Conservation (phyloP, 2,113 vertebrate species). For the Leucopsar rothschildi region DNA sequence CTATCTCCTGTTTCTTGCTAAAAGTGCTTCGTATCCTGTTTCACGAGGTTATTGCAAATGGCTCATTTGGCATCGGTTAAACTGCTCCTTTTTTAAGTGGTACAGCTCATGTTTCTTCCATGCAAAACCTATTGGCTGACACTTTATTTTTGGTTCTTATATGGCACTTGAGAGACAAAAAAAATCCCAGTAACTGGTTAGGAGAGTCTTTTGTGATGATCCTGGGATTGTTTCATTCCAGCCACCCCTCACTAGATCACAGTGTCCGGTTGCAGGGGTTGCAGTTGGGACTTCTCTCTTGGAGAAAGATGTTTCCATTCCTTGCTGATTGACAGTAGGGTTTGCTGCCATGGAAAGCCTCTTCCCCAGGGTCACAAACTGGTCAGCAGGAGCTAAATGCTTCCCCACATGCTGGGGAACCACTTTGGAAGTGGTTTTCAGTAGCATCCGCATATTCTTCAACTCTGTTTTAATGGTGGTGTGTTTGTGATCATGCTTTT, state of each 20-base stretch:
- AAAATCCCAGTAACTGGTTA: background rate
- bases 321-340: background rate
- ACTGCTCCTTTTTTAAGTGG: background rate
- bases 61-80: background rate
- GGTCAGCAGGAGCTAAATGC: background rate
- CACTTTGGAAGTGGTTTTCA: background rate
- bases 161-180: background rate
- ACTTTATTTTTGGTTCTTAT: background rate
- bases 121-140: background rate
- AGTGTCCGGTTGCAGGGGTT: accelerated
- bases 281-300: accelerated
- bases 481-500: background rate
- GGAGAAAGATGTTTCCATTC: background rate
- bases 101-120: background rate
- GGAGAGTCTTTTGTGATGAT: background rate
- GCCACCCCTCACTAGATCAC: background rate
- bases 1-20: background rate
- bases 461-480: background rate
- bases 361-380: background rate
- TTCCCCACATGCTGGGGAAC: background rate
- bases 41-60: background rate
- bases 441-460: background rate
- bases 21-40: conserved; percentile 24
- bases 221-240: background rate
- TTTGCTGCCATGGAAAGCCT: background rate